Evolutionary conservation across 2,797 vertebrate species (phyloP), one percentile per base, ranked within the genome.

Genomic region (Tachyglossus aculeatus): DNA sequence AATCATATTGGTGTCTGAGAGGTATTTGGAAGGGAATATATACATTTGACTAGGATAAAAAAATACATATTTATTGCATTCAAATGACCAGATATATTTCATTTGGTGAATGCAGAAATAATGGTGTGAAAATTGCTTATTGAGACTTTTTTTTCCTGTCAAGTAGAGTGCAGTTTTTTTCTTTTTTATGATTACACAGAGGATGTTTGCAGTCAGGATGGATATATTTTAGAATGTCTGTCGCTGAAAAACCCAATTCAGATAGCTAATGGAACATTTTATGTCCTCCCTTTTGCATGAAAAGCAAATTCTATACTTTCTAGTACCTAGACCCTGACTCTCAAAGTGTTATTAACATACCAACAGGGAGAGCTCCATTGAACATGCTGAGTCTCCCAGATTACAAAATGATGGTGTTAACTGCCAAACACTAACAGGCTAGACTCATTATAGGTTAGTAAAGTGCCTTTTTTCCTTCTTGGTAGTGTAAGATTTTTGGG

Each of bases 371-470:
- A 82, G n/a, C 63, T 1, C 0, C 14, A 48, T 22, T 0, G 5
- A 72, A 15, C 1, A 1, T 72, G 52, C 61, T 69, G 6, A 0
- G 25, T 36, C 18, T 60, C 14, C 33, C 38, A 25, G 71, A 68
- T 64, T 67, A 50, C 54, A 37, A 41, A 25, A 9, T 39, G 40
- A 68, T 78, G 60, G 57, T 74, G 54, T 41, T 27, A 80, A n/a
- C 44, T 75, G 15, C 75, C 58, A 9, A 14, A n/a, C n/a, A n/a
- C n/a, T n/a, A n/a, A n/a, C n/a, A n/a, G n/a, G n/a, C n/a, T n/a
- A n/a, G n/a, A n/a, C n/a, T n/a, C n/a, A n/a, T n/a, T n/a, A n/a
- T n/a, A n/a, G n/a, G n/a, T n/a, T n/a, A n/a, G n/a, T n/a, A n/a
- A n/a, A n/a, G n/a, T n/a, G n/a, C n/a, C n/a, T n/a, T n/a, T n/a